Conservation (phyloP, 1,140 invertebrate genomes). For the Magallana gigas region DNA sequence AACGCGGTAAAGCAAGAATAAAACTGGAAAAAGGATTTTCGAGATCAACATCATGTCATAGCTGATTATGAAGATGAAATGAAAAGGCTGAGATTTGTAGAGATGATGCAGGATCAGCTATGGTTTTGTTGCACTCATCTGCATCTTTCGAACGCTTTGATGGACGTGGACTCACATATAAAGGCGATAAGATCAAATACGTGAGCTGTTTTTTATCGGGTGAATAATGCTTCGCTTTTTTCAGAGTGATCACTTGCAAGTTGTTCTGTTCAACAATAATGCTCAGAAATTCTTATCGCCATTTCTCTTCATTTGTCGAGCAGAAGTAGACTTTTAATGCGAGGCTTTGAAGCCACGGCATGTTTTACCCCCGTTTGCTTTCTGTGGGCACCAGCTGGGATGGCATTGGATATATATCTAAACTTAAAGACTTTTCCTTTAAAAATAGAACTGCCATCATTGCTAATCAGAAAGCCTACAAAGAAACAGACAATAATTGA, state of each 20-base stretch:
- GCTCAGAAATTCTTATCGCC: constrained; percentile 4
- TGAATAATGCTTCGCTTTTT: not conserved
- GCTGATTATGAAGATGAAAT: constrained; percentile 19
- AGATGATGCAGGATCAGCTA: constrained; percentile 14
- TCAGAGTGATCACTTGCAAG: not conserved
- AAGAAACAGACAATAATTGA: no score
- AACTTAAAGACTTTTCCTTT: no score
- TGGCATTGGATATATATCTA: no score
- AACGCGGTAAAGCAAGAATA: not conserved
- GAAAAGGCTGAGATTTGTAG: constrained; percentile 1
- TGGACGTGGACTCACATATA: not conserved
- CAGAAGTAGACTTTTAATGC: not conserved
- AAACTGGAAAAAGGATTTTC: not conserved
- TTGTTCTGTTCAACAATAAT: constrained; percentile 10
- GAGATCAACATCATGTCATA: constrained; percentile 12
- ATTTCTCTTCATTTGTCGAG: not conserved
- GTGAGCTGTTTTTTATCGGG: constrained; percentile 23
- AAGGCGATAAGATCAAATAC: not conserved
- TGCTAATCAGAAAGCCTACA: no score
- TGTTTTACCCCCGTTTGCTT: no score
- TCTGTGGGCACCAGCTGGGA: no score
- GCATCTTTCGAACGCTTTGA: not conserved
- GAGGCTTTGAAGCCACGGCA: not conserved
- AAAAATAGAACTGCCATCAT: no score
- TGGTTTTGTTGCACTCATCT: not conserved